Evolutionary conservation across 2,797 vertebrate genomes (phyloP).

Genomic region (Uromys caudimaculatus): DNA sequence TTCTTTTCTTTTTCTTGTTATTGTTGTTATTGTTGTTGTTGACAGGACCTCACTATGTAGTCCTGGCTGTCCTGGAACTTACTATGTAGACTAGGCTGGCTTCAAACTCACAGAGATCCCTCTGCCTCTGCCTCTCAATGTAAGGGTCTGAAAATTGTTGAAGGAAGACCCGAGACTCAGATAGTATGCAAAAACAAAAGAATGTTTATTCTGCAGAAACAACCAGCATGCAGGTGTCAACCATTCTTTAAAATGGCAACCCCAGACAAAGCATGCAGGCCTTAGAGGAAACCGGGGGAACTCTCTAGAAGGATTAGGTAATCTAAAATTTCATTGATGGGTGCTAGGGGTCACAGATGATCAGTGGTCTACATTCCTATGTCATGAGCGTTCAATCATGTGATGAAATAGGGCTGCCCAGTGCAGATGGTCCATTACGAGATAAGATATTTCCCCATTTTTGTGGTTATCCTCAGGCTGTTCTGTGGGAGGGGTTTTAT

Average conservation of each 20-base stretch:
- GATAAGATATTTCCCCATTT: not conserved
- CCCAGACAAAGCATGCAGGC: not conserved
- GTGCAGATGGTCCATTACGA: not conserved
- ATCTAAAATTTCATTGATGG: not conserved
- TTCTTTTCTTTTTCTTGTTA: not conserved
- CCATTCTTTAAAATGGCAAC: not conserved
- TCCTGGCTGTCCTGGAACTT: not conserved
- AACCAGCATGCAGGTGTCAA: not conserved
- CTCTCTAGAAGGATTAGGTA: not conserved
- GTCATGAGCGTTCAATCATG: not conserved
- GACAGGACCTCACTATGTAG: not conserved
- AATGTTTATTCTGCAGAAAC: not conserved
- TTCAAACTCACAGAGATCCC: not conserved
- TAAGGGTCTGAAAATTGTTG: not conserved
- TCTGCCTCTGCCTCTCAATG: not conserved
- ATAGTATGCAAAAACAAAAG: not conserved
- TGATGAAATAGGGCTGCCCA: not conserved
- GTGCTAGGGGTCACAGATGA: not conserved
- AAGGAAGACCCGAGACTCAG: not conserved
- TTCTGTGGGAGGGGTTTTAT: not conserved
- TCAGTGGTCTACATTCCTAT: not conserved
- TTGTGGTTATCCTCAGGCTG: not conserved
- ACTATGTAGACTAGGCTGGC: not conserved
- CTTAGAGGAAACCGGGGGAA: not conserved
- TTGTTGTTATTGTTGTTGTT: not conserved